Evolutionary conservation across 2,888 invertebrate genomes (phyloP).

Genomic region (Hirtodrosophila alboralis): DNA sequence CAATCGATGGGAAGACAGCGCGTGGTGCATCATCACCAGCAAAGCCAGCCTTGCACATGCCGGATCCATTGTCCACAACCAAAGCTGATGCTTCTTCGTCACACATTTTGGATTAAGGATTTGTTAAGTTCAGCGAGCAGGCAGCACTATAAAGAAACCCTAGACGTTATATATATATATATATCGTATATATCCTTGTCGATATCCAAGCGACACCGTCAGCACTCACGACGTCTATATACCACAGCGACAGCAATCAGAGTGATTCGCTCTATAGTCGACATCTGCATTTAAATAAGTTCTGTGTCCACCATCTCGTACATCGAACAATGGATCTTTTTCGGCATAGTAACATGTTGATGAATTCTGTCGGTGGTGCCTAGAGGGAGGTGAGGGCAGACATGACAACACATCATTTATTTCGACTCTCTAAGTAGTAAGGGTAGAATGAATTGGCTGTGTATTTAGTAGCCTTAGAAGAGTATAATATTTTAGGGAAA

Average conservation of each 20-base stretch:
- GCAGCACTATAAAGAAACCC: slow-evolving; percentile 48
- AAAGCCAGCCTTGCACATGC: slow-evolving; percentile 98
- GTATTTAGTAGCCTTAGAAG: not conserved
- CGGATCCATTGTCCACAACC: slow-evolving; percentile 98
- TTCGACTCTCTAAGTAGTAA: slow-evolving; percentile 9
- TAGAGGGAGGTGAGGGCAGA: slow-evolving; percentile 8
- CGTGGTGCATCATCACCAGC: slow-evolving; percentile 98
- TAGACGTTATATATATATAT: too few relatives aligned
- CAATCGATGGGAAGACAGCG: slow-evolving; percentile 96
- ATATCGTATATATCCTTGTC: too few relatives aligned
- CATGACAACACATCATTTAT: slow-evolving; percentile 36
- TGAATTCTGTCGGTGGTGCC: slow-evolving; percentile 44
- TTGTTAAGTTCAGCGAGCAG: slow-evolving; percentile 38
- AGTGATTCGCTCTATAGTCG: slow-evolving; percentile 79
- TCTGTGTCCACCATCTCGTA: slow-evolving; percentile 62
- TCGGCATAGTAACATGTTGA: slow-evolving; percentile 73
- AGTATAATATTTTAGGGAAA: not conserved
- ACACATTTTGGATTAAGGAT: slow-evolving; percentile 87
- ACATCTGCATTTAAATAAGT: slow-evolving; percentile 73
- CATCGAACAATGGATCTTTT: slow-evolving; percentile 70
- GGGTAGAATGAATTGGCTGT: slow-evolving; percentile 6
- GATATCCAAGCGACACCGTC: slow-evolving; percentile 22
- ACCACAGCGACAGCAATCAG: slow-evolving; percentile 82
- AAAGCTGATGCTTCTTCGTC: slow-evolving; percentile 96
- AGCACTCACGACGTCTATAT: slow-evolving; percentile 80